phyloP scores from a whole-genome alignment of 1,140 invertebrate genomes.

The Macrobrachium rosenbergii region DNA sequence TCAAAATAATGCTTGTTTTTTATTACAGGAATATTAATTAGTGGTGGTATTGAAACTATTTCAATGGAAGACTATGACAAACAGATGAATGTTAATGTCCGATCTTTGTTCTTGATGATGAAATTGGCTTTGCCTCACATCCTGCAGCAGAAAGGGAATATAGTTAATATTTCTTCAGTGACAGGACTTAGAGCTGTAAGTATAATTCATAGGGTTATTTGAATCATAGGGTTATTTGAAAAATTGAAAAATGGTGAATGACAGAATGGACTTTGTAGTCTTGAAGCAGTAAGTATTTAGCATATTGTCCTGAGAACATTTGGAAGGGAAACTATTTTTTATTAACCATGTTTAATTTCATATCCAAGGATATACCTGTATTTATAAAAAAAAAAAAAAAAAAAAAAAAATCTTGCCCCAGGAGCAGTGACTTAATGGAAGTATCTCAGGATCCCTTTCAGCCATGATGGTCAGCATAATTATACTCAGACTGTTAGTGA shows the following conservation, averaged over 20 bases:
- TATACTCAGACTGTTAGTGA: too few relatives aligned
- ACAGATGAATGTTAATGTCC: conserved; percentile 74
- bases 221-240: too few relatives aligned
- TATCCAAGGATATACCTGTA: too few relatives aligned
- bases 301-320: neutral
- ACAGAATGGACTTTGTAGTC: too few relatives aligned
- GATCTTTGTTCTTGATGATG: conserved; percentile 84
- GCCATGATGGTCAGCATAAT: too few relatives aligned
- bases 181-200: conserved; percentile 77
- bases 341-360: neutral
- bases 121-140: conserved; percentile 87
- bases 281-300: conserved; percentile 71
- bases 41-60: conserved; percentile 74
- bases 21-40: conserved; percentile 74
- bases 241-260: too few relatives aligned
- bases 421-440: too few relatives aligned
- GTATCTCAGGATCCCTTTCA: too few relatives aligned
- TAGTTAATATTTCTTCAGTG: conserved; percentile 93
- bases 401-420: too few relatives aligned
- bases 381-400: too few relatives aligned
- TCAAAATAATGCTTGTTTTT: too few relatives aligned
- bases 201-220: too few relatives aligned
- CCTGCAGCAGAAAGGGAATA: conserved; percentile 84
- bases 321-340: neutral
- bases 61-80: conserved; percentile 74